Percentiles rank a stretch among this genome's conserved stretches.
These are phyloP conservation scores for Nothobranchius kuhntae DNA, from an alignment of 2,113 vertebrate species.

Conservation along the genomic window DNA sequence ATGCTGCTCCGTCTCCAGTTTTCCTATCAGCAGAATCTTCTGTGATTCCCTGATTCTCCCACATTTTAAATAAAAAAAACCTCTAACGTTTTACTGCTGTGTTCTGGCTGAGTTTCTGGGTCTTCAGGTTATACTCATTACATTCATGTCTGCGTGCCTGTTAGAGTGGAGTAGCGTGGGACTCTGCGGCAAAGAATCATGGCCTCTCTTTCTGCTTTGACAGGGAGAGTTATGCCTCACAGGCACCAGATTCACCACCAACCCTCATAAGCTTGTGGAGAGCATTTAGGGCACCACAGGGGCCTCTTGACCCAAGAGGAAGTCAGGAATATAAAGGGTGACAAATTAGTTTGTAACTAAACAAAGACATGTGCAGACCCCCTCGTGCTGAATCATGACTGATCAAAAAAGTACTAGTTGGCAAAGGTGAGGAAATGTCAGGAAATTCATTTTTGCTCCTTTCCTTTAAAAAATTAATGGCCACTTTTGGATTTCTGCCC, in stretches of 20 bases:
- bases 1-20: too few species aligned
- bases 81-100: too few species aligned
- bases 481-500: slow-evolving; percentile 87
- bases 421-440: slow-evolving; percentile 74
- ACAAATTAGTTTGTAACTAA: slow-evolving; percentile 65
- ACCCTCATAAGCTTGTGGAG: slow-evolving; percentile 60
- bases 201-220: slow-evolving; percentile 60
- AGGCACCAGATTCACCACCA: slow-evolving; percentile 67
- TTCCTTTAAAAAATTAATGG: slow-evolving; percentile 82
- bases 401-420: slow-evolving; percentile 84
- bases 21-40: too few species aligned
- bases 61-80: too few species aligned
- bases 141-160: slow-evolving; percentile 32
- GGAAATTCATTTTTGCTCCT: slow-evolving; percentile 84
- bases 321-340: slow-evolving; percentile 61
- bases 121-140: too few species aligned
- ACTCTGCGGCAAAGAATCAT: slow-evolving; percentile 49
- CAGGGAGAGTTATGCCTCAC: slow-evolving; percentile 69
- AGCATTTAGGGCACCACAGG: slow-evolving; percentile 61
- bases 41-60: too few species aligned
- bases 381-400: slow-evolving; percentile 39
- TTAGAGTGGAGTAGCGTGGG: slow-evolving; percentile 39
- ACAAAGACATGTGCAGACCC: slow-evolving; percentile 57
- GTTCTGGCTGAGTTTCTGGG: too few species aligned
- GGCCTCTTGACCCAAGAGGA: slow-evolving; percentile 69